Evolutionary conservation across 2,797 vertebrate species (phyloP).

Genomic region (Etheostoma nigrum): DNA sequence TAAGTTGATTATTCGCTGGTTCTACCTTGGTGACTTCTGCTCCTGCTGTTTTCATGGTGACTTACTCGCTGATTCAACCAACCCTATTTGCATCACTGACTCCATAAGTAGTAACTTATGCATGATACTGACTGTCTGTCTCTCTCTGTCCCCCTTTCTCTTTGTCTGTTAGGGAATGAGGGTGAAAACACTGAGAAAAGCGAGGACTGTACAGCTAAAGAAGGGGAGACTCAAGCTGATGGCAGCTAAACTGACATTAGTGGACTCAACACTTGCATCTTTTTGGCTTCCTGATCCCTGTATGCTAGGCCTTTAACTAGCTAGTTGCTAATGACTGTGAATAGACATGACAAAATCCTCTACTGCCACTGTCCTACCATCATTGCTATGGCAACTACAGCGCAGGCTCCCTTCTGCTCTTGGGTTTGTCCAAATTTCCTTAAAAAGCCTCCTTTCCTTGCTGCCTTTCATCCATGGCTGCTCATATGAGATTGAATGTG

Average conservation of each 20-base stretch:
- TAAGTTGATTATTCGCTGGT: neutral
- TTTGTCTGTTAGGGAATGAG: constrained; percentile 57
- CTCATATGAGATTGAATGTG: constrained; percentile 13
- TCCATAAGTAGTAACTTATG: constrained; percentile 25
- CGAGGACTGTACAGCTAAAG: constrained; percentile 59
- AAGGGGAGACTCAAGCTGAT: constrained; percentile 61
- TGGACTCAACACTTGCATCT: constrained; percentile 13
- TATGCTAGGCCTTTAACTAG: constrained; percentile 15
- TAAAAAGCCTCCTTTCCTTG: constrained; percentile 39
- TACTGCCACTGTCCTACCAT: constrained; percentile 19
- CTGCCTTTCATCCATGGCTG: constrained; percentile 36
- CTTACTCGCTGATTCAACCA: neutral
- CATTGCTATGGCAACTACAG: constrained; percentile 37
- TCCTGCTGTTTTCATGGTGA: neutral
- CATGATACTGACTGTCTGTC: constrained; percentile 22
- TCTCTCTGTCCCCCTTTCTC: constrained; percentile 4
- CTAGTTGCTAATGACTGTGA: constrained; percentile 37
- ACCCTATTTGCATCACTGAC: constrained; percentile 30
- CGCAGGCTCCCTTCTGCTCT: constrained; percentile 20
- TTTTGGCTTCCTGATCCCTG: constrained; percentile 24
- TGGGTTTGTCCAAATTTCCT: constrained; percentile 30
- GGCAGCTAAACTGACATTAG: constrained; percentile 54
- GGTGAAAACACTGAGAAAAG: constrained; percentile 56
- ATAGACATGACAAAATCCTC: constrained; percentile 22
- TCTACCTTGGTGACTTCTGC: neutral